These are phyloP conservation scores for Pan paniscus DNA, from an alignment of 2,113 vertebrate species.

Conservation along the genomic window DNA sequence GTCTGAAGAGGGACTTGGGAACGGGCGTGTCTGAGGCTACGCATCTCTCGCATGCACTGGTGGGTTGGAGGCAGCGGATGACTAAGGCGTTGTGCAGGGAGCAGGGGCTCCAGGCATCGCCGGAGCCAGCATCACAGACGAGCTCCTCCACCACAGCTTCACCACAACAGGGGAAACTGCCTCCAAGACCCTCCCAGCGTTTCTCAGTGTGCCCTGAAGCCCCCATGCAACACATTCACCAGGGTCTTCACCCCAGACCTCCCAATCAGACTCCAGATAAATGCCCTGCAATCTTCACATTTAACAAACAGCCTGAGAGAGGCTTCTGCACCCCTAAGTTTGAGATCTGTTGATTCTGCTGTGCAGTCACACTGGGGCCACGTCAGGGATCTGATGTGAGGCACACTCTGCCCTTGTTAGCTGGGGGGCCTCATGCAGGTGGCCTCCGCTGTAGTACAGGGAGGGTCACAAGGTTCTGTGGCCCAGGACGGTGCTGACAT, in stretches of 20 bases:
- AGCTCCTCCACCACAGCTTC: too few species aligned
- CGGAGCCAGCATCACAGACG: fast-evolving
- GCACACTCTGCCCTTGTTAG: fast-evolving
- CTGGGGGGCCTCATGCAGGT: neutral
- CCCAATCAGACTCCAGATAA: neutral
- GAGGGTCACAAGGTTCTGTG: neutral
- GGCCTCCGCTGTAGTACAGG: fast-evolving
- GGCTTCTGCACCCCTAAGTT: fast-evolving
- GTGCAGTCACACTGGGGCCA: fast-evolving
- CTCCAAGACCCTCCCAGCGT: too few species aligned
- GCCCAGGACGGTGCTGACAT: too few species aligned
- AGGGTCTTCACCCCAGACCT: neutral
- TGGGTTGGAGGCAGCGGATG: fast-evolving
- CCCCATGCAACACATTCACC: fast-evolving
- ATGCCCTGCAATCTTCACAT: fast-evolving
- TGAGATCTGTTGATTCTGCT: fast-evolving
- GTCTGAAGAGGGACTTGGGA: neutral
- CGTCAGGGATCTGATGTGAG: too few species aligned
- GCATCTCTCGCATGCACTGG: neutral
- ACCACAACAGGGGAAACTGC: too few species aligned
- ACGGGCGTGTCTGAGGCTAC: fast-evolving
- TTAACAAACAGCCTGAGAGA: neutral
- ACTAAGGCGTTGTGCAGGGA: neutral
- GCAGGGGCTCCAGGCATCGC: fast-evolving
- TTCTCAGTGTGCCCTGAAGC: neutral